Conservation (phyloP, 1,140 invertebrate species). For the Euura saliciscinereae region DNA sequence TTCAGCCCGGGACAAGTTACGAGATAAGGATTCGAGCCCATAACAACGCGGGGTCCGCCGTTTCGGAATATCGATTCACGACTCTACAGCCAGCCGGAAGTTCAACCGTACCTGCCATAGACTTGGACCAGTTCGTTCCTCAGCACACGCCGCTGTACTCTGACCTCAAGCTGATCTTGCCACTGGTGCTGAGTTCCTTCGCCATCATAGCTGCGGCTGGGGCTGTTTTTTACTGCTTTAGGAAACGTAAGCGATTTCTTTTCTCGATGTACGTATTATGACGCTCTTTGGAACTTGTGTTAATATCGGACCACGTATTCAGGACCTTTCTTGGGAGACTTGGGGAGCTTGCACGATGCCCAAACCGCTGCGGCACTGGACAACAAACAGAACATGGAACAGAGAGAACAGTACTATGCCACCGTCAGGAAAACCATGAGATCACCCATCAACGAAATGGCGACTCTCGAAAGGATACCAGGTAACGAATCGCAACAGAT, state of each 20-base stretch:
- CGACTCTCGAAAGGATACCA: constrained; percentile 60
- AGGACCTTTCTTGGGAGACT: constrained; percentile 57
- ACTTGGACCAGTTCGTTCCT: constrained; percentile 55
- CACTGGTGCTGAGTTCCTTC: constrained; percentile 53
- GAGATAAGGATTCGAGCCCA: constrained; percentile 86
- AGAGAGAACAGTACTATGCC: constrained; percentile 63
- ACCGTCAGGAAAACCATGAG: constrained; percentile 61
- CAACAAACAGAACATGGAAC: constrained; percentile 65
- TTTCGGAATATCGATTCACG: constrained; percentile 86
- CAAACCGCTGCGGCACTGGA: constrained; percentile 60
- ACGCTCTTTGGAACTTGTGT: constrained; percentile 21
- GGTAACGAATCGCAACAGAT: constrained; percentile 38
- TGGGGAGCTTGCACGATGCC: constrained; percentile 56
- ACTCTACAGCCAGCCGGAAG: constrained; percentile 78
- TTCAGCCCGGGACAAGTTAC: constrained; percentile 86
- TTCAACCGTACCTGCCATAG: constrained; percentile 51
- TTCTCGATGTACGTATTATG: constrained; percentile 12
- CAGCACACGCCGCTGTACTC: constrained; percentile 54
- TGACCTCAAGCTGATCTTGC: constrained; percentile 56
- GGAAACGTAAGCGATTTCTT: constrained; percentile 52
- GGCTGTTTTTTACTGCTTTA: constrained; percentile 58
- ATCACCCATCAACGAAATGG: constrained; percentile 59
- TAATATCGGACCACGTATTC: not conserved
- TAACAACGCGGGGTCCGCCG: constrained; percentile 90
- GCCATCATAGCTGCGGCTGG: constrained; percentile 54